A percentile compares a stretch with the other conserved stretches of the same genome.
Conservation (phyloP, 2,888 invertebrate species). For the Trileptium ribeirensis region DNA sequence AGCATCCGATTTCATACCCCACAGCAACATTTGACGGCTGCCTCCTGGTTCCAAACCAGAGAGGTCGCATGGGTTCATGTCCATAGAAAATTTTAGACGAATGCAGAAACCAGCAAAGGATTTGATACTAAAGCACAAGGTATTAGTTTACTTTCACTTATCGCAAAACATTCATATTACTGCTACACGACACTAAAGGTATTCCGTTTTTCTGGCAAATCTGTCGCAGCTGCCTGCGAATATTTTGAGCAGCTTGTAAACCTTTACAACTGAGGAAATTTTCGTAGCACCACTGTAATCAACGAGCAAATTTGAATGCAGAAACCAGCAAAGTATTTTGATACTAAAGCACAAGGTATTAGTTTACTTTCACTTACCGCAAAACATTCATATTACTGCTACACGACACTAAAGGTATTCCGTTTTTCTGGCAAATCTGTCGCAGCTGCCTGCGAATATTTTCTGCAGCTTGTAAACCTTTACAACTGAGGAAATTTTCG, state of each 20-base stretch:
- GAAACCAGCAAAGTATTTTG: too few relatives aligned
- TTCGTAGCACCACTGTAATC: background rate
- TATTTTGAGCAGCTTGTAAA: slow-evolving; percentile 69
- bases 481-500: slow-evolving; percentile 68
- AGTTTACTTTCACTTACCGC: too few relatives aligned
- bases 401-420: slow-evolving; percentile 63
- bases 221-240: slow-evolving; percentile 69
- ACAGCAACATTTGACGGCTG: too few relatives aligned
- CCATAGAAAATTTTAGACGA: too few relatives aligned
- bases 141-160: too few relatives aligned
- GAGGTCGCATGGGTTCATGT: too few relatives aligned
- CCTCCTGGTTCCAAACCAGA: too few relatives aligned
- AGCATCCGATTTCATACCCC: too few relatives aligned
- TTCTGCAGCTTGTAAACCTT: slow-evolving; percentile 71
- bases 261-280: slow-evolving; percentile 77
- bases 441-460: slow-evolving; percentile 73
- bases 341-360: too few relatives aligned
- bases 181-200: slow-evolving; percentile 61
- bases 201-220: slow-evolving; percentile 64
- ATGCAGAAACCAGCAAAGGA: too few relatives aligned
- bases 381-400: slow-evolving; percentile 54
- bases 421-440: slow-evolving; percentile 63
- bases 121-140: too few relatives aligned
- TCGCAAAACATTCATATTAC: slow-evolving; percentile 53
- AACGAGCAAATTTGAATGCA: background rate